Base-by-base conservation (phyloP, 2,113 vertebrate genomes). In the Phyllostomus hastatus region DNA sequence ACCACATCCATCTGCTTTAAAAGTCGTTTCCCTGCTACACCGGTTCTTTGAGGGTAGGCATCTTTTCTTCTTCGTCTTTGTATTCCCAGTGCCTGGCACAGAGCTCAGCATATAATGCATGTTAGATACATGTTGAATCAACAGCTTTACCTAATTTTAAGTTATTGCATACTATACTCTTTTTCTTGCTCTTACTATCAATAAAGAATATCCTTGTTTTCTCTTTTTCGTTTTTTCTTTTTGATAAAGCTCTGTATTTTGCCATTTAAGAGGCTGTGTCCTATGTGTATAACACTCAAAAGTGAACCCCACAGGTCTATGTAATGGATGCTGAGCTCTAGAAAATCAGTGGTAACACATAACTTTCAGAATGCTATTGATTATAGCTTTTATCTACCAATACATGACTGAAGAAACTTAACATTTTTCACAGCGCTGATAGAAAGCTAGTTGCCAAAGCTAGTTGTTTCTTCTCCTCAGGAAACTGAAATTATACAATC, bases 381-480 rank as follows among this genome's bases (percentile, higher is more conserved):
- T 22, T 59, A 2, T 50, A 91, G 50, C 19, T 95, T 91, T 94
- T 72, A 61, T 78, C 73, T 81, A 52, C 24, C 72, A 81, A 19
- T 78, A 79, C 22, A 92, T 54, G 93, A 35, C 82, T 91, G 28
- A n/a, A 59, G 94, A 52, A 92, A 43, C 11, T 22, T 90, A 88
- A 91, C 41, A 69, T 91, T 96, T 97, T 93, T 64, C 38, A 76
- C 33, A 90, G 81, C 10, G 26, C 26, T 94, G 88, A 88, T 81
- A 81, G 92, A 85, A 83, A 88, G 94, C 87, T 97, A 5, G 50
- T 95, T 95, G 88, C 48, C 52, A 93, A 96, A 96, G 48, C 57
- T n/a, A 94, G 69, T 52, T 95, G 38, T 90, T 97, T 92, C 81
- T 94, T 88, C n/a, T 84, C 66, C n/a, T 73, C n/a, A 64, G 92